These are phyloP conservation scores for Drosophila burlai DNA, from an alignment of 1,140 invertebrate genomes.

Conservation along the genomic window DNA sequence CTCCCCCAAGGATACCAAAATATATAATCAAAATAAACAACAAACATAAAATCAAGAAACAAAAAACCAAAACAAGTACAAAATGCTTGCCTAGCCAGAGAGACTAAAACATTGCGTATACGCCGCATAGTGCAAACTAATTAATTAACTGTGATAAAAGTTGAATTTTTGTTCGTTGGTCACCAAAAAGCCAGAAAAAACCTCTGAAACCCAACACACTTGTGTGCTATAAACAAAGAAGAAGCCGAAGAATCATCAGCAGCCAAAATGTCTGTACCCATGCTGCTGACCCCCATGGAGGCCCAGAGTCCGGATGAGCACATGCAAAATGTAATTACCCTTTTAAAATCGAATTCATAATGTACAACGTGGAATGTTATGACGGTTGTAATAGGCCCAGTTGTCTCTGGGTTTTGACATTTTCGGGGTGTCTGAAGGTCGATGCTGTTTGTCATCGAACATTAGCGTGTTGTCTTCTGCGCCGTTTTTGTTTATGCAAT, in stretches of 20 bases:
- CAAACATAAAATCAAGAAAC: constrained; percentile 11
- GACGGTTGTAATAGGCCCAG: constrained; percentile 17
- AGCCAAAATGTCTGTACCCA: constrained; percentile 65
- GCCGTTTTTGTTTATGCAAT: constrained; percentile 38
- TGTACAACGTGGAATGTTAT: constrained; percentile 7
- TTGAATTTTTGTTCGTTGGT: constrained; percentile 38
- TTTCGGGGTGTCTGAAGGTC: constrained; percentile 63
- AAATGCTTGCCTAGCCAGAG: constrained; percentile 65
- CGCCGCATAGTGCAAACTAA: constrained; percentile 65
- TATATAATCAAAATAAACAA: background rate
- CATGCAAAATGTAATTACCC: constrained; percentile 76
- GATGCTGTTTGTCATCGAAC: constrained; percentile 44
- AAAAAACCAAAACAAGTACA: constrained; percentile 43
- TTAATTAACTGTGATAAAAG: constrained; percentile 69
- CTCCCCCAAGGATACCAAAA: constrained; percentile 32
- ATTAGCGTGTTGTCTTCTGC: constrained; percentile 42
- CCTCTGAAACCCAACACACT: constrained; percentile 12
- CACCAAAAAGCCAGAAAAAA: constrained; percentile 25
- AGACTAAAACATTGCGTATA: constrained; percentile 56
- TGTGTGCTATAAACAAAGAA: constrained; percentile 18
- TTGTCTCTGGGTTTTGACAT: constrained; percentile 54
- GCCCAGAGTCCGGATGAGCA: constrained; percentile 63
- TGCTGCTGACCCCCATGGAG: constrained; percentile 68
- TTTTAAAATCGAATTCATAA: background rate
- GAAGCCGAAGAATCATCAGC: constrained; percentile 10